These are phyloP conservation scores for Acipenser ruthenus DNA, from an alignment of 2,797 vertebrate species.

Conservation along the genomic window DNA sequence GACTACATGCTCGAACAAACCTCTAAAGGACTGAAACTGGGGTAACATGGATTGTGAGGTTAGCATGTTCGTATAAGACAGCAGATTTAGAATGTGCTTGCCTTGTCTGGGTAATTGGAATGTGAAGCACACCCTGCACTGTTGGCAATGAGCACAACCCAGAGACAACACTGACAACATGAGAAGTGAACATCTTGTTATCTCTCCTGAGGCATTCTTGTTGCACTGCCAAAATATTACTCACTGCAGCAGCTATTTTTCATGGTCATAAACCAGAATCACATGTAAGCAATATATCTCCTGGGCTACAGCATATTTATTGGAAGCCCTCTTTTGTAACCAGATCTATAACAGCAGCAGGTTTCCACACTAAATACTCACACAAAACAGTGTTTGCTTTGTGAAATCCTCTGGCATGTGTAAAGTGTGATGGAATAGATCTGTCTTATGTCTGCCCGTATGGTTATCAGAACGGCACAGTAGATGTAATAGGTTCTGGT, in stretches of 20 bases:
- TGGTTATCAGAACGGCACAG: background rate
- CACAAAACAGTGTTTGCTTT: constrained; percentile 68
- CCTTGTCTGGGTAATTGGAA: background rate
- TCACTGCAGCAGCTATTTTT: constrained; percentile 45
- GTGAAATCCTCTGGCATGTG: constrained; percentile 55
- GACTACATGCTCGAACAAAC: too few relatives aligned
- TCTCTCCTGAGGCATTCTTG: constrained; percentile 34
- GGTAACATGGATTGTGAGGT: too few relatives aligned
- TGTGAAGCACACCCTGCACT: constrained; percentile 6
- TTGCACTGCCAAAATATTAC: constrained; percentile 48
- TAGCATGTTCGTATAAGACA: too few relatives aligned
- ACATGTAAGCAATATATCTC: constrained; percentile 32
- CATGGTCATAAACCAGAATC: constrained; percentile 38
- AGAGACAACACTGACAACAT: constrained; percentile 37
- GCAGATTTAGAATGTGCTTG: background rate
- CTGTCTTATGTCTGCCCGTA: constrained; percentile 27
- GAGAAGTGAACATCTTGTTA: constrained; percentile 23
- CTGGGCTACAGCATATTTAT: constrained; percentile 6
- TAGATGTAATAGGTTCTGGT: too few relatives aligned
- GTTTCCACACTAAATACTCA: constrained; percentile 53
- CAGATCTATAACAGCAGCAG: constrained; percentile 46
- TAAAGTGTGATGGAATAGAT: constrained; percentile 42
- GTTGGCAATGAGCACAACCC: constrained; percentile 34
- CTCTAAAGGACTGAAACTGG: too few relatives aligned
- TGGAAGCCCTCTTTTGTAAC: constrained; percentile 37